Conservation (phyloP, 1,140 invertebrate genomes). For the Drosophila mojavensis region DNA sequence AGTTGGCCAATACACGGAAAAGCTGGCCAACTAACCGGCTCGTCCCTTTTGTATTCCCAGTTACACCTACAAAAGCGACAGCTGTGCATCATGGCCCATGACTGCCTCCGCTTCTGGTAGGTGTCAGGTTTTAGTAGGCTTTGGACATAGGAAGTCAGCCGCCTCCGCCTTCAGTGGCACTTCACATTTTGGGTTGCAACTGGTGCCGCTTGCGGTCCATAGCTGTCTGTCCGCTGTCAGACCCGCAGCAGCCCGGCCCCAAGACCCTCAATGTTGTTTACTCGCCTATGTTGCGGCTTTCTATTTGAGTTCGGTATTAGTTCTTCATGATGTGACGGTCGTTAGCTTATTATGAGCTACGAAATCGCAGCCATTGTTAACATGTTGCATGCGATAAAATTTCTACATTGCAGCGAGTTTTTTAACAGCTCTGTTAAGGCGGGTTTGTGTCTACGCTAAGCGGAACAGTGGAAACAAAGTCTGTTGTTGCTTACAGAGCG, state of each 20-base stretch:
- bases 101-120: constrained; percentile 27
- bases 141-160: constrained; percentile 4
- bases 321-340: constrained; percentile 43
- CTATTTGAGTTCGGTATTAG: constrained; percentile 64
- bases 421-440: background rate
- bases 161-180: constrained; percentile 4
- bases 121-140: constrained; percentile 29
- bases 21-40: constrained; percentile 22
- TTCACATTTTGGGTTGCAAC: constrained; percentile 1
- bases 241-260: constrained; percentile 5
- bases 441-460: constrained; percentile 53
- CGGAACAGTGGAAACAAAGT: background rate
- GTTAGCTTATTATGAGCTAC: constrained; percentile 10
- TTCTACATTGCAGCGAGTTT: background rate
- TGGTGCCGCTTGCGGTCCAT: constrained; percentile 18
- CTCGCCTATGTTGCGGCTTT: constrained; percentile 43
- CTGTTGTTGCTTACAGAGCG: constrained; percentile 2
- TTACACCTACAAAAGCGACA: constrained; percentile 67
- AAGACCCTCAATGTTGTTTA: constrained; percentile 21
- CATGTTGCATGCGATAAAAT: background rate
- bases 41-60: constrained; percentile 67
- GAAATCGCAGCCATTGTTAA: background rate
- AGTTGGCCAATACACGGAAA: background rate
- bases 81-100: constrained; percentile 41
- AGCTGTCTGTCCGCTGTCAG: constrained; percentile 33